A percentile compares a stretch with the other conserved stretches of the same genome.
Evolutionary conservation across 2,797 vertebrate species (phyloP).

Genomic region (Erpetoichthys calabaricus): DNA sequence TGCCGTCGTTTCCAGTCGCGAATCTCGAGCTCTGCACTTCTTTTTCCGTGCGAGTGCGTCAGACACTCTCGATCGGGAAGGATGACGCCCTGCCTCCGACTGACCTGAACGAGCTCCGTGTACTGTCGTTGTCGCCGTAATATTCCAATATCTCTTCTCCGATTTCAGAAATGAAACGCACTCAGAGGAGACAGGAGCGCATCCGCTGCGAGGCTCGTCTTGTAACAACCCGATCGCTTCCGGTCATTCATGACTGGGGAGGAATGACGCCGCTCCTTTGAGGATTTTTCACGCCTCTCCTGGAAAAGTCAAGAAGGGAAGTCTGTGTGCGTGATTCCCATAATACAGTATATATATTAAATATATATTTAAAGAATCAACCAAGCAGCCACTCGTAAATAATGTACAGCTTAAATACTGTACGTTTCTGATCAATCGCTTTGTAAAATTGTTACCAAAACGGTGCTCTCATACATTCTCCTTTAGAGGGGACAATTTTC

Average conservation of each 20-base stretch:
- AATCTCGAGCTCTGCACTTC: no score
- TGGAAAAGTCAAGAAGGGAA: constrained; percentile 5
- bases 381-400: no score
- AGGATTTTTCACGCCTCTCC: constrained; percentile 14
- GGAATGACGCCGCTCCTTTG: constrained; percentile 20
- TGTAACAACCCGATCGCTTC: constrained; percentile 47
- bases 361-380: background rate
- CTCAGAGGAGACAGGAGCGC: constrained; percentile 15
- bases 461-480: no score
- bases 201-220: constrained; percentile 22
- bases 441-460: no score
- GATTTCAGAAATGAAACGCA: constrained; percentile 2
- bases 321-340: constrained; percentile 7
- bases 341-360: background rate
- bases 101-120: no score
- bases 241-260: constrained; percentile 28
- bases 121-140: no score
- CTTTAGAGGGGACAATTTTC: no score
- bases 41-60: no score
- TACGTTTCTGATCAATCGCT: no score
- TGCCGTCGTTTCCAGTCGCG: background rate
- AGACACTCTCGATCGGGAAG: no score
- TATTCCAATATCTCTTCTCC: background rate
- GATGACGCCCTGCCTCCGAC: no score
- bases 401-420: no score